A percentile compares a stretch with the other conserved stretches of the same genome.
Conservation (phyloP, 92 coral and sea anemone species). For the Palythoa grandis region DNA sequence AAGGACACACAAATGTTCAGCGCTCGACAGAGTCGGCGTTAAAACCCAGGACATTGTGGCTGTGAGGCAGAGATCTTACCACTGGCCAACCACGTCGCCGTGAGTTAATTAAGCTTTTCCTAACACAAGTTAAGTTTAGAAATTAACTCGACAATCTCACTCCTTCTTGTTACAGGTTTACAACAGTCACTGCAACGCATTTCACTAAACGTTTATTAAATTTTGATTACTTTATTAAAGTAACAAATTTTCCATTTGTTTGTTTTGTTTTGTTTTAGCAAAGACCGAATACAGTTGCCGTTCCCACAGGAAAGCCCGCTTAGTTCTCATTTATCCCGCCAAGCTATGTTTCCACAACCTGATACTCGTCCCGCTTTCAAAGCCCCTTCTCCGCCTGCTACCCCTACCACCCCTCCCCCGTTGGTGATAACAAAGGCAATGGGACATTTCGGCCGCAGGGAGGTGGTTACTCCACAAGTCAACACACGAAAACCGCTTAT, state of each 20-base stretch:
- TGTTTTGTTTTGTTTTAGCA: conserved; percentile 52
- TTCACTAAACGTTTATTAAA: no score
- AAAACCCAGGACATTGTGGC: no score
- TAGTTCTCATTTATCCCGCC: conserved; percentile 96
- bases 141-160: no score
- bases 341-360: conserved; percentile 93
- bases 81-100: no score
- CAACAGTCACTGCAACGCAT: no score
- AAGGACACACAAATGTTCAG: no score
- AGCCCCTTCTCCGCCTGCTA: conserved; percentile 37
- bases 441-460: conserved; percentile 98
- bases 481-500: conserved; percentile 42
- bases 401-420: conserved; percentile 73
- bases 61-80: no score
- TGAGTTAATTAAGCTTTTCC: no score
- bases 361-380: conserved; percentile 55
- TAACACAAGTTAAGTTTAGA: no score
- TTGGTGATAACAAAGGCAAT: conserved; percentile 88
- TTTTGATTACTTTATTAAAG: no score
- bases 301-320: conserved; percentile 95
- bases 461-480: conserved; percentile 62
- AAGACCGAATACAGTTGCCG: conserved; percentile 73
- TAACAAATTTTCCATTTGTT: neutral
- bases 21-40: no score
- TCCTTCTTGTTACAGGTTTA: no score